Base-by-base conservation (phyloP, 2,888 invertebrate species). In the Eupithecia abbreviata region DNA sequence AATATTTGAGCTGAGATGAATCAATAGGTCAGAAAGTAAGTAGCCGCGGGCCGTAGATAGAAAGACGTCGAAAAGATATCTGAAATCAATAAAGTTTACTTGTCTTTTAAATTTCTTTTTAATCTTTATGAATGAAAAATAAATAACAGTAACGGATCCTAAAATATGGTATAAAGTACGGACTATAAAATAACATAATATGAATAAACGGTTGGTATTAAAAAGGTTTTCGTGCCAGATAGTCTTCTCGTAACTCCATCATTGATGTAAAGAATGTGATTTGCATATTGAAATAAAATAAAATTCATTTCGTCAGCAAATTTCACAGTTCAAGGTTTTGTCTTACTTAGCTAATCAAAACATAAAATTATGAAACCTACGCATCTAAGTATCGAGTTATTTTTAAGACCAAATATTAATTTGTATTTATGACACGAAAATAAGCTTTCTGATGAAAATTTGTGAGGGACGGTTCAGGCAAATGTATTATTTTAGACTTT, bases 251-350 rank as follows among this genome's bases (percentile, higher is more conserved):
- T 49, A 13, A 49, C 49, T 13, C 13, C 18, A n/a, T 7, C 9
- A 58, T 62, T 10, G 12, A 62, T 62, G 0, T 58, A 58, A 18
- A 18, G 18, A 58, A 62, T 62, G 30, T 18, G 12, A 62, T 62
- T 62, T 62, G 62, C 30, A 62, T 62, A 62, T 30, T 12, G 30
- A 58, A 62, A 62, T 62, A 30, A 66, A 18, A 30, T 58, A 12
- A 42, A 7, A 43, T 51, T 18, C 4, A 0, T 73, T 67, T 65
- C 71, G 15, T 18, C 42, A 71, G 66, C 66, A 67, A 55, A 45
- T 51, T 66, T 30, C 13, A 55, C 73, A 73, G 72, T 72, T 72
- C 77, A 77, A 77, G 74, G 74, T 69, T 18, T 9, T 30, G 65
- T 67, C 41, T 66, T 71, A 51, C 41, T 66, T 71, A 51, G 51